Evolutionary conservation across 2,888 invertebrate genomes (phyloP), one percentile per base, ranked within the genome.

Genomic region (Watsonalla binaria): DNA sequence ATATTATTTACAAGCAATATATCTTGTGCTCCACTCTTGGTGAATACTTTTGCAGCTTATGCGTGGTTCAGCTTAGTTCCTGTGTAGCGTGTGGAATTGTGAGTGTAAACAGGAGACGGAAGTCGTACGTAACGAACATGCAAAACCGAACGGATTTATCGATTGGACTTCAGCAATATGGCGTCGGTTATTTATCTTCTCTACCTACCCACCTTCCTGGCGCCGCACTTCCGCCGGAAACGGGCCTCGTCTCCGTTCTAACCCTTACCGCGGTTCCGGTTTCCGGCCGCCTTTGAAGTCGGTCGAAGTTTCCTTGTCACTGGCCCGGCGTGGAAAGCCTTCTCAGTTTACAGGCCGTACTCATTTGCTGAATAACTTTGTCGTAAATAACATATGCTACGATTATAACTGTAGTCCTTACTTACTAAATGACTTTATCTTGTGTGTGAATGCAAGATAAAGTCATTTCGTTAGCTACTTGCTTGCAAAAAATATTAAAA

Each of bases 251-350:
- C 88, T 86, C 87, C 86, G 86, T 76, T 84, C 81, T 86, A 90
- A 89, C 90, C 89, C 90, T 90, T 90, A 81, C 89, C 86, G 79
- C 78, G 79, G 82, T 87, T 89, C 90, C 90, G 87, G 88, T 85
- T 89, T 88, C 88, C 89, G 86, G 74, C 70, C 74, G 81, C 77
- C 82, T 87, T 87, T 89, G 85, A 87, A 80, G 77, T 79, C 81
- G 63, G 65, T 68, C 76, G 66, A 76, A 81, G 81, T 84, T 88
- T 82, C 82, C 84, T 81, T 63, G 72, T 70, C 63, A 61, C 69
- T 59, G 24, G 60, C 63, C 65, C 67, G 66, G 76, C 64, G 62
- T 61, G 63, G 67, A 63, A 66, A 78, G 76, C 74, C 69, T 76
- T 80, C 76, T 68, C 74, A 73, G 71, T 70, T 75, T 70, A 76